phyloP scores from a whole-genome alignment of 2,797 vertebrate genomes.

The Takifugu rubripes region DNA sequence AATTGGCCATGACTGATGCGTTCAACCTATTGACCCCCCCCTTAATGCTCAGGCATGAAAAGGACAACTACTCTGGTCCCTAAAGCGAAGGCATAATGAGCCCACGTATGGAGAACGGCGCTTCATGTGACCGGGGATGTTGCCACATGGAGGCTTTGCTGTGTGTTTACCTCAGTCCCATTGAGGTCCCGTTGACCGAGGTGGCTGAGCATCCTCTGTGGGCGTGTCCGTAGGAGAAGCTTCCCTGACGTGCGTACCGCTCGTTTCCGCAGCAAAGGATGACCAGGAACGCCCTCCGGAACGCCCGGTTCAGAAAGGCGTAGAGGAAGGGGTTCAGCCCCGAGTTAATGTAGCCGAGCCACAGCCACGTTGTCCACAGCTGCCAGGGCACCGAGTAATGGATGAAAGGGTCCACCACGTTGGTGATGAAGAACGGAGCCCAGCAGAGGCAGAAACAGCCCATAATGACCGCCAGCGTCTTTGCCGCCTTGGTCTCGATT shows the following conservation, averaged over 20 bases:
- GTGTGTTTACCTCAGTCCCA: slow-evolving; percentile 74
- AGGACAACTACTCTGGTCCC: too few relatives aligned
- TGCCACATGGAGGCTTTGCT: slow-evolving; percentile 2
- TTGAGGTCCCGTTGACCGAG: slow-evolving; percentile 77
- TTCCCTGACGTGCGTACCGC: slow-evolving; percentile 65
- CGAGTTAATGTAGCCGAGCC: slow-evolving; percentile 83
- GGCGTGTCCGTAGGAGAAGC: slow-evolving; percentile 62
- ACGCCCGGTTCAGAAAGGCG: slow-evolving; percentile 81
- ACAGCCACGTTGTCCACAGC: slow-evolving; percentile 82
- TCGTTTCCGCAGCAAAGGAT: slow-evolving; percentile 81
- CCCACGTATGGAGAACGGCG: too few relatives aligned
- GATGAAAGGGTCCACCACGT: slow-evolving; percentile 81
- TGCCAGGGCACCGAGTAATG: slow-evolving; percentile 80
- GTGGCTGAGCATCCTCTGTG: slow-evolving; percentile 59
- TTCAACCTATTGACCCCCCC: too few relatives aligned
- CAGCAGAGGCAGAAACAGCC: slow-evolving; percentile 83
- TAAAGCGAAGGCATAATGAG: too few relatives aligned
- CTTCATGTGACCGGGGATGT: neutral
- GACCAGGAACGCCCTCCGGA: slow-evolving; percentile 79
- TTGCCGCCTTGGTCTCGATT: slow-evolving; percentile 81
- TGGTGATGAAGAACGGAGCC: slow-evolving; percentile 82
- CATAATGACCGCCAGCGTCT: slow-evolving; percentile 81
- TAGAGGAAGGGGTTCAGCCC: slow-evolving; percentile 83
- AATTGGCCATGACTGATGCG: too few relatives aligned
- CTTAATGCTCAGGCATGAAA: too few relatives aligned